Evolutionary conservation across 2,888 invertebrate genomes (phyloP).

Genomic region (Drosophila anceps): DNA sequence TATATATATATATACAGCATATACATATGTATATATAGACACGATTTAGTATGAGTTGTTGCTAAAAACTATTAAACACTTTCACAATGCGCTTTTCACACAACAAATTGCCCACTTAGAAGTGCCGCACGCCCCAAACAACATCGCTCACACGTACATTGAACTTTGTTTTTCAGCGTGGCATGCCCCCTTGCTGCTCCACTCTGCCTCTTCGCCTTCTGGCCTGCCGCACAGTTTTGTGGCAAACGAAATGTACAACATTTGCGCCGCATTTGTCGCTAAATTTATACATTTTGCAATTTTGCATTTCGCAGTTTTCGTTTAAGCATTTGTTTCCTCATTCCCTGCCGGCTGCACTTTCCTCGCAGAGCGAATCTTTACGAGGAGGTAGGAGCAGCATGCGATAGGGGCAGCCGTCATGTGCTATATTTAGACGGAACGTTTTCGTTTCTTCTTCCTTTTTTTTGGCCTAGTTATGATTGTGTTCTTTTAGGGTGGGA

Average conservation of each 20-base stretch:
- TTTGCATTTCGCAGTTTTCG: slow-evolving; percentile 37
- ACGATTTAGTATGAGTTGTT: slow-evolving; percentile 1
- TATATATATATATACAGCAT: slow-evolving; percentile 22
- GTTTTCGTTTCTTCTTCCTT: slow-evolving; percentile 16
- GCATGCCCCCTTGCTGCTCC: neutral
- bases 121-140: slow-evolving; percentile 42
- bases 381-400: neutral
- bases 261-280: slow-evolving; percentile 64
- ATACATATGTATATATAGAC: slow-evolving; percentile 18
- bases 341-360: slow-evolving; percentile 61
- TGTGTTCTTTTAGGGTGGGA: slow-evolving; percentile 51
- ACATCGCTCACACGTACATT: slow-evolving; percentile 66
- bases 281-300: slow-evolving; percentile 67
- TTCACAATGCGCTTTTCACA: slow-evolving; percentile 63
- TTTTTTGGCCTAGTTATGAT: slow-evolving; percentile 56
- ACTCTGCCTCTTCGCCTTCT: neutral
- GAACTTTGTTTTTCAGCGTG: slow-evolving; percentile 61
- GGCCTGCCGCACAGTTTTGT: slow-evolving; percentile 2
- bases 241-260: slow-evolving; percentile 39
- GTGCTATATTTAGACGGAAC: slow-evolving; percentile 44
- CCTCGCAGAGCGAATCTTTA: neutral
- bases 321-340: slow-evolving; percentile 74
- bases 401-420: slow-evolving; percentile 38
- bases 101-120: slow-evolving; percentile 72
- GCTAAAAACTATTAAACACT: slow-evolving; percentile 59